Percentiles rank a stretch among this genome's conserved stretches.
These are phyloP conservation scores for Geotrypetes seraphini DNA, from an alignment of 2,797 vertebrate genomes.

Conservation along the genomic window DNA sequence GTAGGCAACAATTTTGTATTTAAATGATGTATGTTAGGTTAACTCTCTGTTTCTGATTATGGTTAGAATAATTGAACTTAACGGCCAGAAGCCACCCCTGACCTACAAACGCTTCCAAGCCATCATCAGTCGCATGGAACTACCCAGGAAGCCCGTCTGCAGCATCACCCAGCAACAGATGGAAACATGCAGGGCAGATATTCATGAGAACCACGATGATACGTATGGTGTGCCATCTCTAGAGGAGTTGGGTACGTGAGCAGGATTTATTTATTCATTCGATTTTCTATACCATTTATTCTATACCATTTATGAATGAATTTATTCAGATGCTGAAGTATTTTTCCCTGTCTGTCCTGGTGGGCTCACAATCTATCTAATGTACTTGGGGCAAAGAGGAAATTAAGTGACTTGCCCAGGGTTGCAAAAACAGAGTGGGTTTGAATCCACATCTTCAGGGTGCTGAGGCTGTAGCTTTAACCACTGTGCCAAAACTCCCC, in stretches of 20 bases:
- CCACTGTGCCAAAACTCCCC: no score
- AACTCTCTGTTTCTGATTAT: neutral
- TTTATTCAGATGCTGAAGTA: no score
- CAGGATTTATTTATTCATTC: no score
- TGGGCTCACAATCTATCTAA: no score
- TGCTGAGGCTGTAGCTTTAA: no score
- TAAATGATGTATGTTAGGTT: neutral
- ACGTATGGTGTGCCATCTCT: conserved; percentile 85
- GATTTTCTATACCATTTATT: no score
- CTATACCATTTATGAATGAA: no score
- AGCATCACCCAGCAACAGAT: conserved; percentile 76
- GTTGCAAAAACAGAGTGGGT: no score
- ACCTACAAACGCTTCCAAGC: conserved; percentile 95
- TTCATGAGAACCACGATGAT: conserved; percentile 78
- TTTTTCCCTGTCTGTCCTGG: no score
- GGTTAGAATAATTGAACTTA: conserved; percentile 90
- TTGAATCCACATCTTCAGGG: no score
- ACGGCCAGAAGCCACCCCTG: conserved; percentile 85
- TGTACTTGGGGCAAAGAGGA: no score
- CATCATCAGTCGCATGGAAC: conserved; percentile 85
- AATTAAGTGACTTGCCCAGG: no score
- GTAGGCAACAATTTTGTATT: neutral
- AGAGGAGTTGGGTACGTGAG: conserved; percentile 81
- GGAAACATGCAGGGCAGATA: conserved; percentile 67
- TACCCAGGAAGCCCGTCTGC: conserved; percentile 75